Conservation (phyloP, 2,113 vertebrate genomes). For the Catharus bicknelli region DNA sequence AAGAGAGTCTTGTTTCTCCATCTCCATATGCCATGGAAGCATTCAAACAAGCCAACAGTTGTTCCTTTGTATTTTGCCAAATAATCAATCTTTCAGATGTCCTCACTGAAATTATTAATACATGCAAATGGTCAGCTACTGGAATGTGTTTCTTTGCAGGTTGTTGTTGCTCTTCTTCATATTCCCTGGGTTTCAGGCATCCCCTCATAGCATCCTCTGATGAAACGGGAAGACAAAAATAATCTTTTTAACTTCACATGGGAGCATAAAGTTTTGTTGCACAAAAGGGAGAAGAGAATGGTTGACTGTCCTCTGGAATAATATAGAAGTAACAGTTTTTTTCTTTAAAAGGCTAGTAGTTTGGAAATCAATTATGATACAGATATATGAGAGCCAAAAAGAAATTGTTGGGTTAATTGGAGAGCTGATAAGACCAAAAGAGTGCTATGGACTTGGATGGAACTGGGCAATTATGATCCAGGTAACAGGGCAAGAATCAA, state of each 20-base stretch:
- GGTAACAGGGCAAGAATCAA: not conserved
- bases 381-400: not conserved
- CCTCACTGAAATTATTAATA: slow-evolving; percentile 22
- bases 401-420: not conserved
- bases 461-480: not conserved
- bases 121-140: not conserved
- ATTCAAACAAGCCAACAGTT: slow-evolving; percentile 33
- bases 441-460: not conserved
- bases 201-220: not conserved
- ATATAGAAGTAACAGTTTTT: not conserved
- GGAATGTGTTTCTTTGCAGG: not conserved
- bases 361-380: not conserved
- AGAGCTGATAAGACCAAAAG: not conserved
- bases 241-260: not conserved
- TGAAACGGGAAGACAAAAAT: not conserved
- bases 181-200: not conserved
- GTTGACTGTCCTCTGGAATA: not conserved
- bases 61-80: slow-evolving; percentile 46
- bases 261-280: not conserved
- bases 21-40: slow-evolving; percentile 7
- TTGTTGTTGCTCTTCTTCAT: not conserved
- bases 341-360: not conserved
- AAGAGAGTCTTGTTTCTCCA: not conserved
- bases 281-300: not conserved
- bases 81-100: slow-evolving; percentile 46